Percentiles rank a stretch among this genome's conserved stretches.
Evolutionary conservation across 2,113 vertebrate genomes (phyloP).

Genomic region (Albula glossodonta): DNA sequence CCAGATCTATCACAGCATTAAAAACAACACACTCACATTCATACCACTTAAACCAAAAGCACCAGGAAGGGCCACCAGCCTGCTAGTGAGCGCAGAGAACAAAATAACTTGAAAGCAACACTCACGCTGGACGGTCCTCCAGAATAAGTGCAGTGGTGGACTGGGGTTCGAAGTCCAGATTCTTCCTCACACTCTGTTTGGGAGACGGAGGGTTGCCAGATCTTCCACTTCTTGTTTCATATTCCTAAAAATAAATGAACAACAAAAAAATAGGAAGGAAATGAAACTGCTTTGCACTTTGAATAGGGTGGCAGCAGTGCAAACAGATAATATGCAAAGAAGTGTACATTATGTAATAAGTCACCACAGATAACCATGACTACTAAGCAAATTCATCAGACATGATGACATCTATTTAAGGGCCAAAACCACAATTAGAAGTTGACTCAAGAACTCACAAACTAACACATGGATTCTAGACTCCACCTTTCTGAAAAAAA

Average conservation of each 20-base stretch:
- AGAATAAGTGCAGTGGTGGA: constrained; percentile 95
- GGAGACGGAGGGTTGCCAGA: constrained; percentile 81
- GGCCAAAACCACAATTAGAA: no score
- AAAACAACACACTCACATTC: no score
- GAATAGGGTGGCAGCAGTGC: background rate
- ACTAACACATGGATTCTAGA: no score
- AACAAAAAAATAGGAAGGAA: background rate
- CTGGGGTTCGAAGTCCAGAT: constrained; percentile 91
- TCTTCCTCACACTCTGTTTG: constrained; percentile 88
- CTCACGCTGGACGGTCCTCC: constrained; percentile 92
- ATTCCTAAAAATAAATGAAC: constrained; percentile 74
- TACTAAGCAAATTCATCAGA: no score
- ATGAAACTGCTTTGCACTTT: background rate
- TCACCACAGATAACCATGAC: background rate
- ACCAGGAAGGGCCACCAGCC: no score
- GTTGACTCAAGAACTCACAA: no score
- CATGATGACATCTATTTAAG: no score
- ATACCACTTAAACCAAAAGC: no score
- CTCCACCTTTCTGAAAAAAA: no score
- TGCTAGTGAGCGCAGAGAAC: no score
- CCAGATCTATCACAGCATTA: no score
- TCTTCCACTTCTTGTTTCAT: constrained; percentile 87
- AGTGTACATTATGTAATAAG: background rate
- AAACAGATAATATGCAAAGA: background rate
- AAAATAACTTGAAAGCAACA: constrained; percentile 34